A percentile compares a stretch with the other conserved stretches of the same genome.
phyloP scores from a whole-genome alignment of 23 tunicate genomes.

The Diplosoma virens region DNA sequence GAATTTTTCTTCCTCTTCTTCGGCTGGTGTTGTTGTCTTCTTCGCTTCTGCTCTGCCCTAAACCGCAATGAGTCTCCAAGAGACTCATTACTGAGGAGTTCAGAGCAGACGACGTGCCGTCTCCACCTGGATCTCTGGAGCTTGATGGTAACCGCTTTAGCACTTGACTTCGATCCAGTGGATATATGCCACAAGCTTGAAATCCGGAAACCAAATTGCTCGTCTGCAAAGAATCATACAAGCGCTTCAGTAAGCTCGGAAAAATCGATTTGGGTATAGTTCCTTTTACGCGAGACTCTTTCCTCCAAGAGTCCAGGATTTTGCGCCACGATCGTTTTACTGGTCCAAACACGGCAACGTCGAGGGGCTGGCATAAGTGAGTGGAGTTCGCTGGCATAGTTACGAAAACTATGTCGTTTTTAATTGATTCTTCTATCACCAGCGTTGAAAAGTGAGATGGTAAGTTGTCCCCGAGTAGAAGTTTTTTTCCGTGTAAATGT shows the following conservation, averaged over 20 bases:
- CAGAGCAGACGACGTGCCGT: slow-evolving; percentile 3
- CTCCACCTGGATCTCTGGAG: slow-evolving; percentile 8
- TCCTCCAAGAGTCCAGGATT: slow-evolving; percentile 15
- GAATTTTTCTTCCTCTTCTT: background rate
- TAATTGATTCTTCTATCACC: slow-evolving; percentile 3
- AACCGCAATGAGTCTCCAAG: background rate
- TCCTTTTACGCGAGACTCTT: slow-evolving; percentile 7
- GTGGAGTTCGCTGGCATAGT: slow-evolving; percentile 22
- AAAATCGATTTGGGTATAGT: slow-evolving; percentile 1
- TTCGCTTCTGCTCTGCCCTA: background rate
- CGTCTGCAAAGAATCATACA: background rate
- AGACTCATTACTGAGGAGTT: background rate
- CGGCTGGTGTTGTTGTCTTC: no score
- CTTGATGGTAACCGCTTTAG: slow-evolving; percentile 11
- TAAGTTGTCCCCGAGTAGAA: slow-evolving; percentile 13
- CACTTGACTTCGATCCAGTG: slow-evolving; percentile 8
- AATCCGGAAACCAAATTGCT: background rate
- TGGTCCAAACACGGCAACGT: slow-evolving; percentile 25
- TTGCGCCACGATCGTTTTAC: slow-evolving; percentile 1
- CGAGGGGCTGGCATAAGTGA: slow-evolving; percentile 13
- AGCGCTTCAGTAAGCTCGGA: slow-evolving; percentile 1
- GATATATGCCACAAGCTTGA: slow-evolving; percentile 11
- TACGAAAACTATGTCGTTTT: slow-evolving; percentile 13
- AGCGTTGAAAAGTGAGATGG: slow-evolving; percentile 8
- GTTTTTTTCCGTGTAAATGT: background rate